Percentiles rank a stretch among this genome's conserved stretches.
Conservation (phyloP, 2,888 invertebrate genomes). For the Drosophila pseudotakahashii region DNA sequence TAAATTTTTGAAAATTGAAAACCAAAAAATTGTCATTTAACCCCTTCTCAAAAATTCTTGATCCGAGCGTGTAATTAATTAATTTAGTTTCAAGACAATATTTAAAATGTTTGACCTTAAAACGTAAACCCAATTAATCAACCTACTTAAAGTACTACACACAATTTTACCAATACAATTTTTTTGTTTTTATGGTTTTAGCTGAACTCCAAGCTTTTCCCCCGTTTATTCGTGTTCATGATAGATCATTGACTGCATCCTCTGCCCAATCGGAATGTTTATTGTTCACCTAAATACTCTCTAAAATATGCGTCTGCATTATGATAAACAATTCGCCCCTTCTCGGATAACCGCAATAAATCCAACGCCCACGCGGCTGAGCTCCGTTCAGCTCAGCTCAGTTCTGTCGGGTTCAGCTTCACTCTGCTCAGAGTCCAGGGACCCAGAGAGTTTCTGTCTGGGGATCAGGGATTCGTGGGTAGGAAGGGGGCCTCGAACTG, state of each 20-base stretch:
- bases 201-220: too few relatives aligned
- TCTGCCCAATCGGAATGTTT: slow-evolving; percentile 48
- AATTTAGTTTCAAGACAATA: too few relatives aligned
- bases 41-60: too few relatives aligned
- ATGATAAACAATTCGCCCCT: slow-evolving; percentile 71
- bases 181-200: too few relatives aligned
- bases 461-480: slow-evolving; percentile 21
- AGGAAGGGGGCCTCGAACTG: slow-evolving; percentile 16
- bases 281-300: slow-evolving; percentile 71
- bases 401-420: slow-evolving; percentile 16
- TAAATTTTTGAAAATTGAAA: too few relatives aligned
- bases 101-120: too few relatives aligned
- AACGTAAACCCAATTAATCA: too few relatives aligned
- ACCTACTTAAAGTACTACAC: too few relatives aligned
- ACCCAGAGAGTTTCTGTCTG: slow-evolving; percentile 25
- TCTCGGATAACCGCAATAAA: slow-evolving; percentile 71
- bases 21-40: too few relatives aligned
- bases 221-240: background rate
- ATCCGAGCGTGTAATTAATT: too few relatives aligned
- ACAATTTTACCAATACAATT: too few relatives aligned
- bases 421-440: slow-evolving; percentile 14
- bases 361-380: slow-evolving; percentile 69
- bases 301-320: slow-evolving; percentile 72
- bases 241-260: background rate
- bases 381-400: slow-evolving; percentile 20